phyloP scores from a whole-genome alignment of 1,140 invertebrate genomes.

The Psilanteris sp. region DNA sequence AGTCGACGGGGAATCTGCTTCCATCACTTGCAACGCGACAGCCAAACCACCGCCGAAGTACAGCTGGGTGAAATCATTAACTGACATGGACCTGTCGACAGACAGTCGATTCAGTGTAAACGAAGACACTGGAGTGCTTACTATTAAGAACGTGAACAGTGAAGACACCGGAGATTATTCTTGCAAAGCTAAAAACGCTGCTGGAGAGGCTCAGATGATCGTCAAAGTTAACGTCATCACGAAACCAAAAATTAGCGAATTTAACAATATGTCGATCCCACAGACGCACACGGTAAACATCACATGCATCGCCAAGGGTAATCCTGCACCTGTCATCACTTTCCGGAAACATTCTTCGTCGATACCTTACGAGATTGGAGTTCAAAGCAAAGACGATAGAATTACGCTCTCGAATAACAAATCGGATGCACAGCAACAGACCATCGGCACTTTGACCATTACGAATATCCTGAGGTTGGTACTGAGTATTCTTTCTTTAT shows the following conservation, averaged over 20 bases:
- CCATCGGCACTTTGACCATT: slow-evolving; percentile 84
- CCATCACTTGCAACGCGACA: slow-evolving; percentile 86
- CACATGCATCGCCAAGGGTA: slow-evolving; percentile 87
- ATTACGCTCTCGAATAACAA: slow-evolving; percentile 82
- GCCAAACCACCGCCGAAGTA: slow-evolving; percentile 91
- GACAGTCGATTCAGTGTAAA: slow-evolving; percentile 88
- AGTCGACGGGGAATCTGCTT: slow-evolving; percentile 88
- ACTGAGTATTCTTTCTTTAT: no score
- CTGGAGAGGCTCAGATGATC: slow-evolving; percentile 84
- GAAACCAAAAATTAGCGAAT: slow-evolving; percentile 88
- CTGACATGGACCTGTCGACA: slow-evolving; percentile 84
- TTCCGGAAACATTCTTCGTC: slow-evolving; percentile 84
- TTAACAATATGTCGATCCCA: slow-evolving; percentile 86
- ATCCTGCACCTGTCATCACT: slow-evolving; percentile 87
- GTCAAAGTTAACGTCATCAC: slow-evolving; percentile 85
- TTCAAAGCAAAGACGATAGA: slow-evolving; percentile 83
- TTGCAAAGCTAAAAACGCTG: slow-evolving; percentile 90
- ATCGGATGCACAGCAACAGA: slow-evolving; percentile 81
- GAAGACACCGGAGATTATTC: slow-evolving; percentile 90
- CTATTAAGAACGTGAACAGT: slow-evolving; percentile 87
- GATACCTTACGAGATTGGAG: slow-evolving; percentile 82
- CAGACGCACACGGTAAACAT: slow-evolving; percentile 84
- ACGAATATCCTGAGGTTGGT: slow-evolving; percentile 64
- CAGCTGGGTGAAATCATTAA: slow-evolving; percentile 87
- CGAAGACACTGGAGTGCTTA: slow-evolving; percentile 84